Conservation (phyloP, 64 coral and sea anemone genomes). For the Cladopsammia gracilis region DNA sequence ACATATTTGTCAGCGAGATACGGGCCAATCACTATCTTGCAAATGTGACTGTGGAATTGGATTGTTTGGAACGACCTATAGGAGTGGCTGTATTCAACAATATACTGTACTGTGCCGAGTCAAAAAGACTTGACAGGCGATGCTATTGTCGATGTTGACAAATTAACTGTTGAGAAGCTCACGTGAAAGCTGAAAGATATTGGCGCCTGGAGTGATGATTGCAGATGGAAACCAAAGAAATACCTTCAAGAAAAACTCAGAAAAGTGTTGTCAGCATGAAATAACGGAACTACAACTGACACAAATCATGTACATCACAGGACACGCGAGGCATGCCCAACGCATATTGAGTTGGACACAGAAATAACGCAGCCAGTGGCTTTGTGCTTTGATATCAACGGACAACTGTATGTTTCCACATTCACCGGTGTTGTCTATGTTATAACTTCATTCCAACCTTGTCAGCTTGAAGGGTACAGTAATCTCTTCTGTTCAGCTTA, state of each 20-base stretch:
- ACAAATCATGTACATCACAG: too few relatives aligned
- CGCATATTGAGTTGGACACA: background rate
- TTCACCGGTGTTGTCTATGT: background rate
- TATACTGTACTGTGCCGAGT: conserved; percentile 42
- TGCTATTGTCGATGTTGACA: conserved; percentile 27
- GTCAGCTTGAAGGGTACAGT: background rate
- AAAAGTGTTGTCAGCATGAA: background rate
- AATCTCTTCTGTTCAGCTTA: conserved; percentile 23
- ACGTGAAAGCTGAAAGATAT: conserved; percentile 38
- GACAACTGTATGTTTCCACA: conserved; percentile 31
- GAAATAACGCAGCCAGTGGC: conserved; percentile 27
- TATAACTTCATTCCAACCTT: too few relatives aligned
- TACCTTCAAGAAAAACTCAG: conserved; percentile 32
- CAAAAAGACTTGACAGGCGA: conserved; percentile 51
- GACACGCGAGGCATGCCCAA: too few relatives aligned
- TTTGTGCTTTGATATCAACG: conserved; percentile 9
- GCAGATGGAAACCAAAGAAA: conserved; percentile 19
- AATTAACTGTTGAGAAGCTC: conserved; percentile 58
- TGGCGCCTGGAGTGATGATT: conserved; percentile 34
- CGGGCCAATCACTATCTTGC: conserved; percentile 55
- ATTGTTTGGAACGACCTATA: conserved; percentile 38
- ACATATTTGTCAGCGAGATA: conserved; percentile 67
- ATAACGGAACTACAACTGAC: too few relatives aligned
- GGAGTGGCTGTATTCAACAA: conserved; percentile 46
- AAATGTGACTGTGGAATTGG: conserved; percentile 66